phyloP scores from a whole-genome alignment of 2,113 vertebrate species.

The Oreocharis arfaki region DNA sequence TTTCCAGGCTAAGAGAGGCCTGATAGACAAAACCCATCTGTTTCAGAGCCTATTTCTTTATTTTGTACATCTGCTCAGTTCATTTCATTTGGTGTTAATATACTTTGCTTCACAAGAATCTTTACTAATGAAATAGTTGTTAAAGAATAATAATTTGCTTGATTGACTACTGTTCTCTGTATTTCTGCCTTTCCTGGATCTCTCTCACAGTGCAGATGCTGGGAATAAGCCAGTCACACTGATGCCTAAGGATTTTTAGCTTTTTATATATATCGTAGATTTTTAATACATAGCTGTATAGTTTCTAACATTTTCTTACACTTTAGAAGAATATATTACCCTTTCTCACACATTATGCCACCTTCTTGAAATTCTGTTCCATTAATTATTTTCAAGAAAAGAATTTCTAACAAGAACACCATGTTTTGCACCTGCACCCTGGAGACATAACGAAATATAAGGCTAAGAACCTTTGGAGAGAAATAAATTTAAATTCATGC shows the following conservation, averaged over 20 bases:
- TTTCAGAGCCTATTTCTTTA: not conserved
- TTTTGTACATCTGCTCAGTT: not conserved
- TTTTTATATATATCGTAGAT: not conserved
- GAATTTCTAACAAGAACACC: not conserved
- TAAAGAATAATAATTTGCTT: not conserved
- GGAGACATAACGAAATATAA: not conserved
- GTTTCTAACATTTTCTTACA: not conserved
- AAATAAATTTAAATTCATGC: not conserved
- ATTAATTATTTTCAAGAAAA: not conserved
- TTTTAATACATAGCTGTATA: not conserved
- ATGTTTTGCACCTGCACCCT: not conserved
- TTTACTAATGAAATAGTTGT: not conserved
- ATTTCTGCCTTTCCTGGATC: not conserved
- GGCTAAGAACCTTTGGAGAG: not conserved
- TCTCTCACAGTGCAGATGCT: not conserved
- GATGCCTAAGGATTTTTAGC: not conserved
- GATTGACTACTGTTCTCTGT: not conserved
- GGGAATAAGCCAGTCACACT: not conserved
- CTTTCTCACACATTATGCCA: not conserved
- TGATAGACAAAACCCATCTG: not conserved
- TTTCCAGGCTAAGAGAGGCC: not conserved
- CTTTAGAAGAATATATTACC: not conserved
- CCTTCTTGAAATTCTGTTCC: not conserved
- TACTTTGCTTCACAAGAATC: not conserved
- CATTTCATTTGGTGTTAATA: not conserved